A percentile compares a stretch with the other conserved stretches of the same genome.
phyloP scores from a whole-genome alignment of 2,797 vertebrate species.

The Notamacropus eugenii region DNA sequence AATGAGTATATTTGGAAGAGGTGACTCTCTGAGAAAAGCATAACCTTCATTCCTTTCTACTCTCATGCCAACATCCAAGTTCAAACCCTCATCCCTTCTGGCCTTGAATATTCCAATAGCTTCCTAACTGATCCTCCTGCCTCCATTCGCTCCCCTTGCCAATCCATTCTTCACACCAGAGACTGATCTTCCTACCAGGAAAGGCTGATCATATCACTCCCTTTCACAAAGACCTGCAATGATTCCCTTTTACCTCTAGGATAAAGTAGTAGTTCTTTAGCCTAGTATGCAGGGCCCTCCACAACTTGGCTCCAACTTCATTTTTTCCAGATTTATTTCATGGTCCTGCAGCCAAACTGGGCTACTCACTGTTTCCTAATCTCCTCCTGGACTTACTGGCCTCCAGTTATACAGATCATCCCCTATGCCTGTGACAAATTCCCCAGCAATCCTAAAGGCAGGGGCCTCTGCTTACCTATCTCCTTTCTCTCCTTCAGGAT shows the following conservation, averaged over 20 bases:
- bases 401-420: background rate
- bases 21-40: background rate
- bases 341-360: background rate
- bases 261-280: background rate
- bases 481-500: background rate
- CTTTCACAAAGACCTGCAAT: background rate
- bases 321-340: background rate
- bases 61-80: background rate
- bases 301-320: background rate
- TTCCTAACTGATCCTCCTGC: background rate
- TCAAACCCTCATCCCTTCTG: background rate
- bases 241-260: background rate
- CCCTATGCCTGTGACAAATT: background rate
- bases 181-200: background rate
- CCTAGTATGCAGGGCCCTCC: background rate
- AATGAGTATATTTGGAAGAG: background rate
- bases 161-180: background rate
- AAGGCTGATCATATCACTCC: background rate
- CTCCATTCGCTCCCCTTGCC: background rate
- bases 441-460: background rate
- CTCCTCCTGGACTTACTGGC: background rate
- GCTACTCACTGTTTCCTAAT: background rate
- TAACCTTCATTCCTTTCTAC: background rate
- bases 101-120: background rate
- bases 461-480: background rate